These are phyloP conservation scores for Rhinolophus sinicus DNA, from an alignment of 2,113 vertebrate species.

Conservation along the genomic window DNA sequence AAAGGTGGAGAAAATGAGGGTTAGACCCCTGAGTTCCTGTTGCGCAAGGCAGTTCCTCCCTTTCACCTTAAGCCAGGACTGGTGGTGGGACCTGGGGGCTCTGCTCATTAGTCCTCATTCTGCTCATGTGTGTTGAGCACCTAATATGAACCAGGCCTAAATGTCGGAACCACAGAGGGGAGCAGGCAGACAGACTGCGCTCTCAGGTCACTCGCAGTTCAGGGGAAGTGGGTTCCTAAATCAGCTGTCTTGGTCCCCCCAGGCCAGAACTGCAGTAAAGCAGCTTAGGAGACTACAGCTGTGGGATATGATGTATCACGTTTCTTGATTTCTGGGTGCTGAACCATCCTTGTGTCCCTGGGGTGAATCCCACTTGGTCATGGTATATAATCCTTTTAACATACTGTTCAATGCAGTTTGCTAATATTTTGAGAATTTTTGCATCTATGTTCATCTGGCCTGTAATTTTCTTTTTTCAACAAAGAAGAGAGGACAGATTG, in stretches of 20 bases:
- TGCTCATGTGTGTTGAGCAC: not conserved
- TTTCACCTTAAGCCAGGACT: not conserved
- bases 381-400: not conserved
- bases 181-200: not conserved
- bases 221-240: not conserved
- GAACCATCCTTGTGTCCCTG: not conserved
- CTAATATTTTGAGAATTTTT: not conserved
- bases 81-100: not conserved
- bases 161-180: not conserved
- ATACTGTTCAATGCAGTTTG: not conserved
- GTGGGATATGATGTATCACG: rapidly evolving
- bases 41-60: not conserved
- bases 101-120: not conserved
- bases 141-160: not conserved
- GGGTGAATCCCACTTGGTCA: not conserved
- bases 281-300: not conserved
- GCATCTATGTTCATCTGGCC: not conserved
- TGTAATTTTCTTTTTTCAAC: not conserved
- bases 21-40: not conserved
- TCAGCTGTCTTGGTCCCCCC: not conserved
- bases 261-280: not conserved
- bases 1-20: not conserved
- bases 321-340: not conserved
- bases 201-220: no score
- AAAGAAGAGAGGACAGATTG: not conserved